A percentile compares a stretch with the other conserved stretches of the same genome.
Evolutionary conservation across 2,888 invertebrate species (phyloP).

Genomic region (Pelosia muscerda): DNA sequence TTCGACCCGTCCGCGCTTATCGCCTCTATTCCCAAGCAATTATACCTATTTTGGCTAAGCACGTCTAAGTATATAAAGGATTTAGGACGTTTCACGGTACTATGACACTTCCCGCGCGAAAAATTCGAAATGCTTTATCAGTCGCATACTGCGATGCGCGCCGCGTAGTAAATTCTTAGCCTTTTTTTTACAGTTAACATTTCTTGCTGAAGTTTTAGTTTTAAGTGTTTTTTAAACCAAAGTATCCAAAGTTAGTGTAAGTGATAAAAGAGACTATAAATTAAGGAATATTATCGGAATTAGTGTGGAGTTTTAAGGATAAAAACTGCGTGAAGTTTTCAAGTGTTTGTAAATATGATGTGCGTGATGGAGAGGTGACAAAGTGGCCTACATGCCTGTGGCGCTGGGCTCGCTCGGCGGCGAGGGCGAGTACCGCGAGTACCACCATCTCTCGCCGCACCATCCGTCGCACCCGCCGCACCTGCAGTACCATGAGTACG

Average conservation of each 20-base stretch:
- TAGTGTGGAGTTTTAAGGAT: constrained; percentile 55
- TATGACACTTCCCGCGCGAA: constrained; percentile 84
- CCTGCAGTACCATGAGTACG: constrained; percentile 84
- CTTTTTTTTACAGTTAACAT: constrained; percentile 20
- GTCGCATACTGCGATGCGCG: constrained; percentile 67
- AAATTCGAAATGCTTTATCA: constrained; percentile 86
- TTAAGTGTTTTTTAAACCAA: constrained; percentile 6
- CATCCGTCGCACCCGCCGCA: constrained; percentile 64
- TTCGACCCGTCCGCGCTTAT: constrained; percentile 76
- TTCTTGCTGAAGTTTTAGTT: not conserved
- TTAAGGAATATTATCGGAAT: not conserved
- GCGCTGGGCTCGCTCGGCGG: constrained; percentile 89
- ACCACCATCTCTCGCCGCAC: constrained; percentile 83
- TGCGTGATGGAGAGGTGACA: constrained; percentile 85
- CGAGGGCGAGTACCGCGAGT: constrained; percentile 88
- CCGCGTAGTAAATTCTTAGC: constrained; percentile 59
- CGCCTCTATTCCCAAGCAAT: constrained; percentile 69
- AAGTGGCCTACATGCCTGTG: constrained; percentile 89
- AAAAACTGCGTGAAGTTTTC: constrained; percentile 26
- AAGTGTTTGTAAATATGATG: constrained; percentile 32
- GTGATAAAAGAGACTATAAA: not conserved
- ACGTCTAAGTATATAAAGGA: constrained; percentile 76
- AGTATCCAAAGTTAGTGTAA: not conserved
- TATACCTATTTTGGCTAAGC: constrained; percentile 65
- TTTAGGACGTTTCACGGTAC: constrained; percentile 77